phyloP scores from a whole-genome alignment of 2,113 vertebrate species.

The Chlorodrepanis virens region DNA sequence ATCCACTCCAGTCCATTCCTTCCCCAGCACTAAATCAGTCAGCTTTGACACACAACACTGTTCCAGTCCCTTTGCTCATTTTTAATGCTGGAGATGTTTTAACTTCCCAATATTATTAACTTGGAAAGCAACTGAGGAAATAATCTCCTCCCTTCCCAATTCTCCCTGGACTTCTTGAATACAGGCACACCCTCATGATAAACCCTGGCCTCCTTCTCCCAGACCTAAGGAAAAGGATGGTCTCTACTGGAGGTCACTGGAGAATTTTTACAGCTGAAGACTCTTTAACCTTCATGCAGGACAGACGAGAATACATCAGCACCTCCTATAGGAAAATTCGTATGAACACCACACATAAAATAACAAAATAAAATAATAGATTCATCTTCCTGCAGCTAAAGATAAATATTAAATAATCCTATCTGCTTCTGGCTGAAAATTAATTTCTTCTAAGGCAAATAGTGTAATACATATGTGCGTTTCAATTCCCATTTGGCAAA shows the following conservation, averaged over 20 bases:
- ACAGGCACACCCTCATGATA: accelerated
- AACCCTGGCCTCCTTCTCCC: neutral
- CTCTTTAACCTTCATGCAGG: neutral
- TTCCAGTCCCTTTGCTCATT: slow-evolving; percentile 1
- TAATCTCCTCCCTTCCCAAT: neutral
- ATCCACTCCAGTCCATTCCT: slow-evolving; percentile 18
- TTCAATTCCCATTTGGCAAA: slow-evolving; percentile 79
- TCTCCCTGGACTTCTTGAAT: neutral
- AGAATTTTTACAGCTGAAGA: neutral
- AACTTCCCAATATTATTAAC: neutral
- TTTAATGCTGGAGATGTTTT: neutral
- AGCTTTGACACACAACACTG: neutral
- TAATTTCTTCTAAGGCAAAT: slow-evolving; percentile 83
- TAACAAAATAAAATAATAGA: slow-evolving; percentile 80
- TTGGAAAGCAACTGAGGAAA: neutral
- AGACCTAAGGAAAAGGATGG: neutral
- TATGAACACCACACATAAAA: slow-evolving; percentile 37
- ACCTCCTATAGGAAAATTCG: slow-evolving; percentile 55
- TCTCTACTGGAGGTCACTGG: neutral
- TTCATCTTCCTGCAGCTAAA: slow-evolving; percentile 78
- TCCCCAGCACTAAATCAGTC: slow-evolving; percentile 36
- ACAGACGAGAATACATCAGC: slow-evolving; percentile 4
- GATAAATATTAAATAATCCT: slow-evolving; percentile 85
- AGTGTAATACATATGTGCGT: slow-evolving; percentile 72
- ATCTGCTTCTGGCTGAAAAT: slow-evolving; percentile 76